phyloP scores from a whole-genome alignment of 30 jellyfish, hydroid and myxozoan species.

The Rhopilema esculentum region DNA sequence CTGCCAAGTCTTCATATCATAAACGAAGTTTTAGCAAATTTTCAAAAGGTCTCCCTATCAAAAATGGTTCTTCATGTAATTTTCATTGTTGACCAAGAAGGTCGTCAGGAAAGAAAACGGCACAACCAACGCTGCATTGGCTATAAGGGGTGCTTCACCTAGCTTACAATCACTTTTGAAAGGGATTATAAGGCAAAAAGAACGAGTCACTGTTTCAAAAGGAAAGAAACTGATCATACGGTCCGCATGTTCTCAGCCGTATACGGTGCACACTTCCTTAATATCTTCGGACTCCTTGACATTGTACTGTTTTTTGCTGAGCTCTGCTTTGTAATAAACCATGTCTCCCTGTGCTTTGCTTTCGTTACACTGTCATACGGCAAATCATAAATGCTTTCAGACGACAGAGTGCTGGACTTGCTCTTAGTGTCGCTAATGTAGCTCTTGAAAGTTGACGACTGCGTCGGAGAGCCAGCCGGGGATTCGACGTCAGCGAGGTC shows the following conservation, averaged over 20 bases:
- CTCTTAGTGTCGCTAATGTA: conserved; percentile 21
- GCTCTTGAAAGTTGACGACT: conserved; percentile 50
- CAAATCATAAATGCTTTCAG: conserved; percentile 20
- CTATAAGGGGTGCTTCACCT: too few species aligned
- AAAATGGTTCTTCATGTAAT: too few species aligned
- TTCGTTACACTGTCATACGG: conserved; percentile 49
- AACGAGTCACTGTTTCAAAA: too few species aligned
- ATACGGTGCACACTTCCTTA: conserved; percentile 87
- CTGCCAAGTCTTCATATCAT: too few species aligned
- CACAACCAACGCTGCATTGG: too few species aligned
- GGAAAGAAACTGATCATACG: conserved; percentile 50
- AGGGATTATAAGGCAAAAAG: too few species aligned
- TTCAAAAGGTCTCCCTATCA: too few species aligned
- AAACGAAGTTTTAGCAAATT: too few species aligned
- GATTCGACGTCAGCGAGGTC: conserved; percentile 50
- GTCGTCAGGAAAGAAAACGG: too few species aligned
- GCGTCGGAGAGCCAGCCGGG: conserved; percentile 11
- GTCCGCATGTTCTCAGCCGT: conserved; percentile 91
- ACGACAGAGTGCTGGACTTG: not conserved
- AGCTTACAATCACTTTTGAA: too few species aligned
- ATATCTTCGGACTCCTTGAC: conserved; percentile 19
- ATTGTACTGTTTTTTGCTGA: conserved; percentile 13
- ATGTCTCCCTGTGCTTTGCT: conserved; percentile 7
- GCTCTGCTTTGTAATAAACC: not conserved
- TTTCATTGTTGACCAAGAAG: too few species aligned